Conservation (phyloP, 2,888 invertebrate genomes). For the Gortyna flavago region DNA sequence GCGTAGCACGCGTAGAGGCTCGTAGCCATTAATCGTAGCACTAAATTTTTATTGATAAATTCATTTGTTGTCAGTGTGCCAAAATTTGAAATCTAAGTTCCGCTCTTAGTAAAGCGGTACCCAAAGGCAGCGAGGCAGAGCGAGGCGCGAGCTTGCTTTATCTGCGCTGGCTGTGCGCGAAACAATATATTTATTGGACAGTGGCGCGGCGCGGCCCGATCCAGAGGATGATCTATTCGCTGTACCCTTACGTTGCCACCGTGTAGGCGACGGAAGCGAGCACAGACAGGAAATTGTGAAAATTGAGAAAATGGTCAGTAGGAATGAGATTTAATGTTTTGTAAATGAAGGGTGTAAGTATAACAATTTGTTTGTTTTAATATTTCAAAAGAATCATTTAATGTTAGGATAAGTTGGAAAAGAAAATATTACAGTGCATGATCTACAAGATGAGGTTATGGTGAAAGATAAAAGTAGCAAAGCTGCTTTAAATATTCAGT, state of each 20-base stretch:
- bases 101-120: conserved; percentile 71
- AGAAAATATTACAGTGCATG: conserved; percentile 21
- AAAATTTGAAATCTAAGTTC: not conserved
- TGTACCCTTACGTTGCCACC: conserved; percentile 76
- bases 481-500: conserved; percentile 70
- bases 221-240: conserved; percentile 87
- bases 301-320: conserved; percentile 20
- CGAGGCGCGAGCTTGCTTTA: conserved; percentile 90
- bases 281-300: not conserved
- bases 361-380: not conserved
- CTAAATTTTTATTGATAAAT: not conserved
- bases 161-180: conserved; percentile 89
- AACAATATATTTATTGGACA: conserved; percentile 90
- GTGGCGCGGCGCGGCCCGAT: conserved; percentile 81
- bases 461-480: conserved; percentile 59
- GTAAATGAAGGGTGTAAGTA: not conserved
- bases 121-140: conserved; percentile 82
- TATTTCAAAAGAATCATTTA: not conserved
- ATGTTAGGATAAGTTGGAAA: not conserved
- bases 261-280: conserved; percentile 36
- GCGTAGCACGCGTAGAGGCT: conserved; percentile 19
- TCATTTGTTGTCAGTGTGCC: not conserved
- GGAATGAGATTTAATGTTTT: not conserved
- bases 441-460: conserved; percentile 27
- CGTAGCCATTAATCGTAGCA: not conserved